Evolutionary conservation across 2,797 vertebrate species (phyloP).

Genomic region (Melanotaenia pygmaea): DNA sequence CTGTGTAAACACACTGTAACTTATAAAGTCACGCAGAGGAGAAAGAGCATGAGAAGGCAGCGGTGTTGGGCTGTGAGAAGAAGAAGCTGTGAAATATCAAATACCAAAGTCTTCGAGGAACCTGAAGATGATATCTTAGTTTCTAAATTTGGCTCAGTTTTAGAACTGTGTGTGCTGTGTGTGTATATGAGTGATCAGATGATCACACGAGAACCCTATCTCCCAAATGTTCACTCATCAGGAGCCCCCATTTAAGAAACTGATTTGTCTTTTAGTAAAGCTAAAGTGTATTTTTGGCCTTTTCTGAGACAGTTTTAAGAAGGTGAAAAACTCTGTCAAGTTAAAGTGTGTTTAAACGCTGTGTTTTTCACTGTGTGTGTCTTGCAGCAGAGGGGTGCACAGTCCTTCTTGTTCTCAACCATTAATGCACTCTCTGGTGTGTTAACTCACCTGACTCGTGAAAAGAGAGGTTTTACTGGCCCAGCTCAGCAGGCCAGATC

Average conservation of each 20-base stretch:
- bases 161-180: constrained; percentile 32
- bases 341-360: constrained; percentile 21
- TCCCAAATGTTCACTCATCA: constrained; percentile 13
- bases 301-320: constrained; percentile 21
- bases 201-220: constrained; percentile 37
- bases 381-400: constrained; percentile 26
- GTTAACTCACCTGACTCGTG: constrained; percentile 80
- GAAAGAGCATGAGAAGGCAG: constrained; percentile 36
- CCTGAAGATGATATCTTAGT: constrained; percentile 65
- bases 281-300: constrained; percentile 33
- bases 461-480: constrained; percentile 79
- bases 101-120: constrained; percentile 76
- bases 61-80: constrained; percentile 42
- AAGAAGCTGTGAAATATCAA: constrained; percentile 57
- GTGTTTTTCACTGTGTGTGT: constrained; percentile 13
- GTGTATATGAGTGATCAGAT: constrained; percentile 14
- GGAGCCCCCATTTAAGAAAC: constrained; percentile 12
- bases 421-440: constrained; percentile 65
- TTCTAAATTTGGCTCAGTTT: constrained; percentile 61
- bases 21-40: constrained; percentile 42
- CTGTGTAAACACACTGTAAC: constrained; percentile 46
- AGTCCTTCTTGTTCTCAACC: constrained; percentile 25
- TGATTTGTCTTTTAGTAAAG: constrained; percentile 20
- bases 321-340: constrained; percentile 27
- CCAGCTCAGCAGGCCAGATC: constrained; percentile 68